Evolutionary conservation across 1,140 invertebrate species (phyloP).

Genomic region (Temnothorax nylanderi): DNA sequence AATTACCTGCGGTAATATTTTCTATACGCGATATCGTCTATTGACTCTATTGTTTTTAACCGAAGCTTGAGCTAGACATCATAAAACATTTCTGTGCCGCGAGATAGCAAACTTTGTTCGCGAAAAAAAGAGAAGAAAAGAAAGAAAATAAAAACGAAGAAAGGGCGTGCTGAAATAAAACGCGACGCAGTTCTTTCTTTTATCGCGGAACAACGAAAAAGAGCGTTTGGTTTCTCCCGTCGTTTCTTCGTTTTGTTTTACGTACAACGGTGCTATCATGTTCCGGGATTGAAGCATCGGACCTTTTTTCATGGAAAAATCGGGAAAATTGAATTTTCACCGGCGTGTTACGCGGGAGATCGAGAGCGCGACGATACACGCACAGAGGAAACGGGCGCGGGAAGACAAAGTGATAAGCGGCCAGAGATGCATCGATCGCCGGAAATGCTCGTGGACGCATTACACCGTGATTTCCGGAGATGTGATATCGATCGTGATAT

Average conservation of each 20-base stretch:
- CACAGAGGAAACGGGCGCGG: not conserved
- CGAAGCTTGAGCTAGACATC: not conserved
- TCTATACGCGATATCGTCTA: not conserved
- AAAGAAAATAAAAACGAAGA: not conserved
- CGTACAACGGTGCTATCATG: constrained; percentile 7
- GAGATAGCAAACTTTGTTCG: constrained; percentile 18
- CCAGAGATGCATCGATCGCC: constrained; percentile 27
- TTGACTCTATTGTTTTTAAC: constrained; percentile 21
- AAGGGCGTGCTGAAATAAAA: constrained; percentile 9
- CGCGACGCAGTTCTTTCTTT: not conserved
- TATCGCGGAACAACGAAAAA: constrained; percentile 17
- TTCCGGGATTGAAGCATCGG: constrained; percentile 17
- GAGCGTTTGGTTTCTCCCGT: not conserved
- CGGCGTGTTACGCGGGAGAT: not conserved
- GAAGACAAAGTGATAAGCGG: constrained; percentile 44
- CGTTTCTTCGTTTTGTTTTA: constrained; percentile 46
- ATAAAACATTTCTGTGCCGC: not conserved
- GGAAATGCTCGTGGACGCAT: constrained; percentile 43
- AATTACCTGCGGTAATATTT: not conserved
- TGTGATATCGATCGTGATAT: constrained; percentile 40
- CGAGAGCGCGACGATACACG: not conserved
- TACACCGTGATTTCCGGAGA: constrained; percentile 42
- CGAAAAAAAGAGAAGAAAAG: not conserved
- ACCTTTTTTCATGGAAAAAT: constrained; percentile 45
- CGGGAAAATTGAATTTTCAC: constrained; percentile 57